Conservation (phyloP, 2,888 invertebrate species). For the Xanthorhoe designata region DNA sequence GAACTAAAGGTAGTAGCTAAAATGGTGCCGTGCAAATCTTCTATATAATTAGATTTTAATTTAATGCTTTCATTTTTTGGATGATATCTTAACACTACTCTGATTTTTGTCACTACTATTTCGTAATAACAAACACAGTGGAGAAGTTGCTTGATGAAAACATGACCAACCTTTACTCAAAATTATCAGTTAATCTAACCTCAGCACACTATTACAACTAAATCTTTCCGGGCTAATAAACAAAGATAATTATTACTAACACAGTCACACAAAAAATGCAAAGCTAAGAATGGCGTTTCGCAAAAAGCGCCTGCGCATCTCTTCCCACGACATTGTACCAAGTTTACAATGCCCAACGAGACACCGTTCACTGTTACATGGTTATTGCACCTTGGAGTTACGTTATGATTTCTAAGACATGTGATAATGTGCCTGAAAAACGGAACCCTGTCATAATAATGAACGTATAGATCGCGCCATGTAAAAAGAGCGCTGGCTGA, state of each 20-base stretch:
- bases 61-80: too few species aligned
- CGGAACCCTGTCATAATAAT: too few species aligned
- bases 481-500: too few species aligned
- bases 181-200: neutral
- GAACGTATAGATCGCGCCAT: too few species aligned
- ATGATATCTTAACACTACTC: too few species aligned
- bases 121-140: too few species aligned
- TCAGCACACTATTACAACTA: neutral
- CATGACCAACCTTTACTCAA: too few species aligned
- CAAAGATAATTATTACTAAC: neutral
- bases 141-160: too few species aligned
- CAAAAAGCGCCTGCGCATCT: conserved; percentile 20
- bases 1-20: too few species aligned
- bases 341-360: conserved; percentile 21
- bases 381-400: conserved; percentile 30
- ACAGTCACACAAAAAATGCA: conserved; percentile 16
- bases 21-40: too few species aligned
- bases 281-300: conserved; percentile 20
- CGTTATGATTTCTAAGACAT: conserved; percentile 11
- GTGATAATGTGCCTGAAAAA: neutral
- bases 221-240: conserved; percentile 2
- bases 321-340: conserved; percentile 34
- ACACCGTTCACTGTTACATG: conserved; percentile 29
- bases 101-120: too few species aligned
- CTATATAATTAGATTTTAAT: too few species aligned